Base-by-base conservation (phyloP, 2,113 vertebrate species). In the Argyrosomus japonicus region DNA sequence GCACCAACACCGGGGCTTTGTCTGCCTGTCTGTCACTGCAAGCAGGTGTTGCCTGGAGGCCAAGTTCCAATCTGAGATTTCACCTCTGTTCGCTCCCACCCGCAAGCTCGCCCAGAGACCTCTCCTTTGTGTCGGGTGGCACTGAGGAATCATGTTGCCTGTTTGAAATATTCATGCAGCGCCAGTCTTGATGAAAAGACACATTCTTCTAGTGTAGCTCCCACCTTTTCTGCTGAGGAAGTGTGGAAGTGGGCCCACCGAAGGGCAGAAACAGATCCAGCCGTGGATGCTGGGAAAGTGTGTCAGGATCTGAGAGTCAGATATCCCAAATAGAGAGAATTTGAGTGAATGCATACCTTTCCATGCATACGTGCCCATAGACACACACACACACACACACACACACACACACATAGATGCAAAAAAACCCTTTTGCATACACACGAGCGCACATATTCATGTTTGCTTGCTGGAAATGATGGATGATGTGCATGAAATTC, bases 401-500 rank as follows among this genome's bases (percentile, higher is more conserved):
- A n/a, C 13, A 62, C 2, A 10, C 40, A 74, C 32, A 53, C n/a
- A n/a, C n/a, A 74, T 25, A 56, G 50, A 77, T 48, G 57, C 25
- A 74, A 65, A 68, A 15, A 61, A 70, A 29, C 2, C 27, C 48
- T 53, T 67, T 77, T 70, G 13, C 45, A 68, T 15, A 19, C 68
- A 73, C 50, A 74, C 19, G 19, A 25, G 60, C 68, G 63, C 73
- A 67, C 79, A 73, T 77, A 81, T 89, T 87, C 70, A 60, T 65
- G 76, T 62, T 85, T 77, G 40, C 65, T 70, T n/a, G 71, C 78
- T 85, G 75, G 58, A 91, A 87, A 93, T 93, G 91, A 93, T 93
- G 88, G 92, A 93, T 90, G 82, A 73, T 87, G 84, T 87, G 87
- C 87, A 88, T 87, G 84, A 87, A 90, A 93, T 91, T 84, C 86